A percentile compares a stretch with the other conserved stretches of the same genome.
Conservation (phyloP, 2,888 invertebrate genomes). For the Lepidocyrtinus sp. region DNA sequence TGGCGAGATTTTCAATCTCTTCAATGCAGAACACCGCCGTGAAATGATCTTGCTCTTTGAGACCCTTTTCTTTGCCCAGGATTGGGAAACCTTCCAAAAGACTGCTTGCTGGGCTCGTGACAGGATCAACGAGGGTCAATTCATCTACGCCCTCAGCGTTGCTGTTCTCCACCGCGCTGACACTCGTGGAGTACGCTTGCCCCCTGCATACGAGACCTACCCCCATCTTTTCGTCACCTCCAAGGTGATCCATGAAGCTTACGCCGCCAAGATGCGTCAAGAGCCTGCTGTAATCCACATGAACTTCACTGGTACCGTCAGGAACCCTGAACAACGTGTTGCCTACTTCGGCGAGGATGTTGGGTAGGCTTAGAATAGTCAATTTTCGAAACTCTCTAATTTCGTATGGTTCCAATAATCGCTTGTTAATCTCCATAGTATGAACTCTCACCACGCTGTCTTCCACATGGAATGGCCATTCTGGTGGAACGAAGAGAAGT, state of each 20-base stretch:
- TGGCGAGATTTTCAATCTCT: constrained; percentile 78
- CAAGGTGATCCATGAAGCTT: constrained; percentile 76
- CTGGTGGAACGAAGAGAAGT: constrained; percentile 76
- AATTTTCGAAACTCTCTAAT: too few species aligned
- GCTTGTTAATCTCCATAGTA: too few species aligned
- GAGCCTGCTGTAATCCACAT: constrained; percentile 70
- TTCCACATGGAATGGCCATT: constrained; percentile 78
- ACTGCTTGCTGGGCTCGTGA: constrained; percentile 81
- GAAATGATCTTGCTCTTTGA: constrained; percentile 80
- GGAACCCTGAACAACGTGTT: constrained; percentile 77
- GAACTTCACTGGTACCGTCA: constrained; percentile 70
- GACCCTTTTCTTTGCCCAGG: constrained; percentile 80
- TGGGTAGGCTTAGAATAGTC: too few species aligned
- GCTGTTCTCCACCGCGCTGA: constrained; percentile 75
- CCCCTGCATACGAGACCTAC: constrained; percentile 80
- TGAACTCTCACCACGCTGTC: constrained; percentile 79
- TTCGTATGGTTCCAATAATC: too few species aligned
- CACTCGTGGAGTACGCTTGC: constrained; percentile 76
- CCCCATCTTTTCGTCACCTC: constrained; percentile 79
- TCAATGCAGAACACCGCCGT: constrained; percentile 77
- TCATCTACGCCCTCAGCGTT: constrained; percentile 78
- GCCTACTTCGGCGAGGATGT: constrained; percentile 83
- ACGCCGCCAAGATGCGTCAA: constrained; percentile 68
- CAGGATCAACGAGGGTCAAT: constrained; percentile 79
- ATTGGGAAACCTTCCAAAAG: constrained; percentile 80